Conservation (phyloP, 2,888 invertebrate species). For the Sphinx pinastri region DNA sequence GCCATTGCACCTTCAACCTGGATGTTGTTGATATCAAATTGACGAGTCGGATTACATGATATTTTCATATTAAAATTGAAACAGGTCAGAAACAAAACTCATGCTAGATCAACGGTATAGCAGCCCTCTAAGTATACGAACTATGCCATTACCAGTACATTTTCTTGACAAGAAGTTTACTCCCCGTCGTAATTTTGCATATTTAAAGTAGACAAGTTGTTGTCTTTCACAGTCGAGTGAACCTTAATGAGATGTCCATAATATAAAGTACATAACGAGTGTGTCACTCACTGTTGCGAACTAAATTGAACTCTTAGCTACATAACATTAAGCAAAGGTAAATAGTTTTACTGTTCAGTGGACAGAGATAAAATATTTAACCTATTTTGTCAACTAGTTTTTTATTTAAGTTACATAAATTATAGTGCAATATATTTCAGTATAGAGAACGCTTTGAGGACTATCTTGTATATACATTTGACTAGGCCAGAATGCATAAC, state of each 20-base stretch:
- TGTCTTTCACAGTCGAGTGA: conserved; percentile 37
- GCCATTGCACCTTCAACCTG: too few relatives aligned
- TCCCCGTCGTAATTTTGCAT: conserved; percentile 31
- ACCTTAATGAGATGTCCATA: conserved; percentile 36
- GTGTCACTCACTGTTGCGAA: conserved; percentile 7
- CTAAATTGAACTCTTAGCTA: conserved; percentile 7
- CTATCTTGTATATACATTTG: too few relatives aligned
- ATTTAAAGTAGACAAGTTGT: conserved; percentile 33
- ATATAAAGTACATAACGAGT: conserved; percentile 20
- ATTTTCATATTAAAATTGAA: too few relatives aligned
- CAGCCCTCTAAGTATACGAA: too few relatives aligned
- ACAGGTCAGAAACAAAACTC: too few relatives aligned
- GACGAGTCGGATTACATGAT: too few relatives aligned
- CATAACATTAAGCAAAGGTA: neutral
- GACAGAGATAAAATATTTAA: neutral
- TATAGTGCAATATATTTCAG: too few relatives aligned
- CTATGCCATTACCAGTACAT: neutral
- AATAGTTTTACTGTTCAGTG: neutral
- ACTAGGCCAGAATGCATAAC: too few relatives aligned
- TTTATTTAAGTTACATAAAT: too few relatives aligned
- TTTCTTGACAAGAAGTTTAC: conserved; percentile 1
- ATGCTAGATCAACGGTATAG: too few relatives aligned
- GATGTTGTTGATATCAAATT: too few relatives aligned
- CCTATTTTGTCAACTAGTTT: neutral
- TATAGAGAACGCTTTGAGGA: too few relatives aligned